A percentile compares a stretch with the other conserved stretches of the same genome.
phyloP scores from a whole-genome alignment of 2,888 invertebrate genomes.

The Tolmerus cingulatus region DNA sequence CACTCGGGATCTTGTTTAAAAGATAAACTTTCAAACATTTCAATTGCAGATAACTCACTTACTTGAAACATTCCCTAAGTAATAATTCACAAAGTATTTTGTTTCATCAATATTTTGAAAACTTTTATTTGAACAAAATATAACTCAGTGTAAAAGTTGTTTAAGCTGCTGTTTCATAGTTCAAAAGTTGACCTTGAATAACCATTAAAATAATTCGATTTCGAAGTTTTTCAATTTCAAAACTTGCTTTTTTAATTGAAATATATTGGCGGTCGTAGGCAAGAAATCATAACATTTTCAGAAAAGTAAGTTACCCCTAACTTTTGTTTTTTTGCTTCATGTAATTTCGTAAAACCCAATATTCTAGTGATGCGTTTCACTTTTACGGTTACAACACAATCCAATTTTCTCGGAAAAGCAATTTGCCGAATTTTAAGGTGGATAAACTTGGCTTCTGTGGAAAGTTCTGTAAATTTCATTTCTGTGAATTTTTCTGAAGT shows the following conservation, averaged over 20 bases:
- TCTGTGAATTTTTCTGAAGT: neutral
- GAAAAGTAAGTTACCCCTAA: neutral
- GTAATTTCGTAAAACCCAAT: too few species aligned
- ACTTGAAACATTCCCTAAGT: neutral
- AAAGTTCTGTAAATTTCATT: neutral
- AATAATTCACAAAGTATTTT: too few species aligned
- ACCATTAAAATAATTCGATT: too few species aligned
- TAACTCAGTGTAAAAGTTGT: neutral
- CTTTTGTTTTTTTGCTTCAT: neutral
- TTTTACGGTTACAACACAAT: neutral
- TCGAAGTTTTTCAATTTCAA: too few species aligned
- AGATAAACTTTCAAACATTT: neutral
- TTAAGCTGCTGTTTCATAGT: too few species aligned
- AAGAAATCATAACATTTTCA: neutral
- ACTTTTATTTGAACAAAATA: neutral
- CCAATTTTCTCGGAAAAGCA: neutral
- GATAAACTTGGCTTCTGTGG: neutral
- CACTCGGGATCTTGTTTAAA: neutral
- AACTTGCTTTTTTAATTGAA: too few species aligned
- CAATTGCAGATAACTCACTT: neutral
- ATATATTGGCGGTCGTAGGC: neutral
- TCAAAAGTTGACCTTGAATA: too few species aligned
- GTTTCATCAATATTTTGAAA: too few species aligned
- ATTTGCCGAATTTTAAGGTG: neutral
- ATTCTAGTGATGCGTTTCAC: neutral